Base-by-base conservation (phyloP, 2,888 invertebrate species). In the Bugula neritina region DNA sequence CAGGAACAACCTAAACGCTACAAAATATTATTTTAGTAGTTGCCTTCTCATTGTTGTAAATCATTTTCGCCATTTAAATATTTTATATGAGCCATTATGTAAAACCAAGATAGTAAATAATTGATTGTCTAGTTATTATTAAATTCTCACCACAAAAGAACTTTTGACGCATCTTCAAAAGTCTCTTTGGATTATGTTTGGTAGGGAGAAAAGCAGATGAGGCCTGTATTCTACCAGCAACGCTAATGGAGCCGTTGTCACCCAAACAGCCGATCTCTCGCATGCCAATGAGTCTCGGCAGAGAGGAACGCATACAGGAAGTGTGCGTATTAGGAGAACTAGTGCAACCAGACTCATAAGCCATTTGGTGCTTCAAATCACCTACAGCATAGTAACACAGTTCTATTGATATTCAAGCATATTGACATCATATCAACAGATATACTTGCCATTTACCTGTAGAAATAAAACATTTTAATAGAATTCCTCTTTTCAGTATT, bases 91-190 rank as follows among this genome's bases (percentile, higher is more conserved):
- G n/a, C n/a, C n/a, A n/a, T n/a, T n/a, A n/a, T n/a, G n/a, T n/a
- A n/a, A n/a, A n/a, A n/a, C n/a, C n/a, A n/a, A n/a, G n/a, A n/a
- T n/a, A n/a, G n/a, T n/a, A n/a, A n/a, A n/a, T n/a, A n/a, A n/a
- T n/a, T n/a, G n/a, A n/a, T n/a, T n/a, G n/a, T n/a, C n/a, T 43
- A 43, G 43, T 43, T 10, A 43, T 43, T 43, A 43, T 17, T 43
- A 17, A 57, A 29, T 31, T 25, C 63, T 63, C 29, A 63, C 63
- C 63, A 27, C 63, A 63, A 34, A 63, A 63, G 27, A 63, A 29
- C 31, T 63, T 63, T 25, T 63, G 31, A 5, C 34, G 10, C 13
- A 27, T 10, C 31, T n/a, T 25, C 10, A 63, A 31, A 10, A 63
- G 63, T 31, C 31, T 63, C 5, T 5, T 3, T 29, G 63, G 63